Evolutionary conservation across 2,797 vertebrate genomes (phyloP).

Genomic region (Pogoniulus pusillus): DNA sequence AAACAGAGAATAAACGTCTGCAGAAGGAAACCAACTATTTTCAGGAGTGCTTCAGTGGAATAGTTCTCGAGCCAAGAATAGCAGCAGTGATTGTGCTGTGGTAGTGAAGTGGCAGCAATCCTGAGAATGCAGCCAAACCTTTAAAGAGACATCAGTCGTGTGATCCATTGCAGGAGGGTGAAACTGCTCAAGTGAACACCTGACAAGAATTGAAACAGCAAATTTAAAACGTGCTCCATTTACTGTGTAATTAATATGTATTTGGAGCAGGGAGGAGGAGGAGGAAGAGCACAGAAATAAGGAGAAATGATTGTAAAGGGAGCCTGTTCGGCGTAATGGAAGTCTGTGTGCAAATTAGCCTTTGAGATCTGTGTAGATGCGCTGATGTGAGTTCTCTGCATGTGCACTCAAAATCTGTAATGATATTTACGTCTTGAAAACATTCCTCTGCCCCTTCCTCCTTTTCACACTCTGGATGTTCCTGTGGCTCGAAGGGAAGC

Average conservation of each 20-base stretch:
- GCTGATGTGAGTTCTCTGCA: accelerated
- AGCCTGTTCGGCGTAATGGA: not conserved
- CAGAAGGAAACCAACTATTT: not conserved
- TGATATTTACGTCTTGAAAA: not conserved
- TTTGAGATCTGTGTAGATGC: not conserved
- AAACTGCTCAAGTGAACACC: not conserved
- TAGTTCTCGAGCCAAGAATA: slow-evolving; percentile 15
- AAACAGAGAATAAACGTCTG: not conserved
- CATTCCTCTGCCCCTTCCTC: not conserved
- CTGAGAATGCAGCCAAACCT: not conserved
- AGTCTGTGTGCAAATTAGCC: not conserved
- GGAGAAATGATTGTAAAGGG: not conserved
- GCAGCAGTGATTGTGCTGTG: slow-evolving; percentile 5
- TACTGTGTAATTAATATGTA: not conserved
- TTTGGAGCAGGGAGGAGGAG: slow-evolving; percentile 32
- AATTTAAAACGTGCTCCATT: not conserved
- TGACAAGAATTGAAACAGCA: not conserved
- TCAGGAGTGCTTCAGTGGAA: slow-evolving; percentile 22
- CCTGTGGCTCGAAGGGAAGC: not conserved
- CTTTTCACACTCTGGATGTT: not conserved
- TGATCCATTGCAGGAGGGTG: not conserved
- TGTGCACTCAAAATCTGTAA: not conserved
- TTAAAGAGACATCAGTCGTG: not conserved
- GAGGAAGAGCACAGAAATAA: not conserved
- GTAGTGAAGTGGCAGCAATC: not conserved